phyloP scores from a whole-genome alignment of 2,113 vertebrate genomes.

The Ictidomys tridecemlineatus region DNA sequence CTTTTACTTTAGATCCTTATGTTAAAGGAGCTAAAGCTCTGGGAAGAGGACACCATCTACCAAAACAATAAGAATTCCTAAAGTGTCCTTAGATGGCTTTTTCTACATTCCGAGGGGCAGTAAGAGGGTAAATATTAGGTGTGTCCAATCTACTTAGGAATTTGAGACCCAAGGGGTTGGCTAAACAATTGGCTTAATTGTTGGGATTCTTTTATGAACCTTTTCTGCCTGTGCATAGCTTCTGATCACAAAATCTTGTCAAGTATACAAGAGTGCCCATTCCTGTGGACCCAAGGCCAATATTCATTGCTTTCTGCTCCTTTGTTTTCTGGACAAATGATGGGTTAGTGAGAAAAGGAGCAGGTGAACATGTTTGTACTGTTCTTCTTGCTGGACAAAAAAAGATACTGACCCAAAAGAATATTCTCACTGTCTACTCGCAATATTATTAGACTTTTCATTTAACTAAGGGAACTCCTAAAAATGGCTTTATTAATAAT shows the following conservation, averaged over 20 bases:
- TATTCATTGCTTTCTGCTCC: not conserved
- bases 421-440: not conserved
- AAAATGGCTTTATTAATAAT: slow-evolving; percentile 32
- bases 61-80: not conserved
- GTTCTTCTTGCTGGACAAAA: not conserved
- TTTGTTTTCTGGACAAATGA: not conserved
- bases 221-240: slow-evolving; percentile 13
- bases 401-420: not conserved
- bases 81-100: not conserved
- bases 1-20: not conserved
- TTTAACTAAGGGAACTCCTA: not conserved
- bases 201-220: not conserved
- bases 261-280: not conserved
- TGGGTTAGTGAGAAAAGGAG: not conserved
- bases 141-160: slow-evolving; percentile 44
- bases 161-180: slow-evolving; percentile 7
- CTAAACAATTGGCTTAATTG: slow-evolving; percentile 48
- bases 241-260: slow-evolving; percentile 15
- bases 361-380: not conserved
- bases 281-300: not conserved
- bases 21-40: not conserved
- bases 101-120: not conserved
- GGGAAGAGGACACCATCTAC: not conserved
- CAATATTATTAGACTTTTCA: not conserved
- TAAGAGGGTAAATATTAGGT: not conserved